Evolutionary conservation across 1,140 invertebrate species (phyloP).

Genomic region (Agrypnia vestita): DNA sequence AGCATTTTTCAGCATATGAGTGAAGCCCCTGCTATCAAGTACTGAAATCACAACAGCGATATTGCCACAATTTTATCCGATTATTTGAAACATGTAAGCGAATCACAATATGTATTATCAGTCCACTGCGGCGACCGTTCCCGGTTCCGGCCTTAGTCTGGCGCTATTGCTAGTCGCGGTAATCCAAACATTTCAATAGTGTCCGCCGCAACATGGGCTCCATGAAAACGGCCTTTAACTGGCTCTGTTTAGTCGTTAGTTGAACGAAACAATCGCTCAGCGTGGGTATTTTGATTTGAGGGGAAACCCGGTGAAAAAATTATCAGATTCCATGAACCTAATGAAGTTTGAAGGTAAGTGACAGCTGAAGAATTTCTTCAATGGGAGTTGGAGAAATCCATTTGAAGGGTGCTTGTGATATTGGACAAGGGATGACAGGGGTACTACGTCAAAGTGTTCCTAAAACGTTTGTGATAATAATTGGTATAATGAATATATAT

Average conservation of each 20-base stretch:
- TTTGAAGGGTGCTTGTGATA: slow-evolving; percentile 20
- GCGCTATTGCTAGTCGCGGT: neutral
- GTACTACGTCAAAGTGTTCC: neutral
- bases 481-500: too few species aligned
- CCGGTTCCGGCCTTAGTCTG: too few species aligned
- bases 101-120: too few species aligned
- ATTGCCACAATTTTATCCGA: too few species aligned
- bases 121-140: too few species aligned
- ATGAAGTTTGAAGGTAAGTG: slow-evolving; percentile 35
- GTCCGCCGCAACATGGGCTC: neutral
- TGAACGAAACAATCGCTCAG: too few species aligned
- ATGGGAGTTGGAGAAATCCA: slow-evolving; percentile 3
- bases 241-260: too few species aligned
- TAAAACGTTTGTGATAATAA: neutral
- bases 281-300: neutral
- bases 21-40: too few species aligned
- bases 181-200: slow-evolving; percentile 26
- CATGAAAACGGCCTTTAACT: neutral
- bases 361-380: slow-evolving; percentile 35
- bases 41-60: too few species aligned
- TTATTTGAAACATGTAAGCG: too few species aligned
- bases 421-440: slow-evolving; percentile 35
- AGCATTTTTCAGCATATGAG: too few species aligned
- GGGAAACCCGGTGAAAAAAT: neutral
- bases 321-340: slow-evolving; percentile 9